These are phyloP conservation scores for Paracyclopina nana DNA, from an alignment of 1,140 invertebrate species.

Conservation along the genomic window DNA sequence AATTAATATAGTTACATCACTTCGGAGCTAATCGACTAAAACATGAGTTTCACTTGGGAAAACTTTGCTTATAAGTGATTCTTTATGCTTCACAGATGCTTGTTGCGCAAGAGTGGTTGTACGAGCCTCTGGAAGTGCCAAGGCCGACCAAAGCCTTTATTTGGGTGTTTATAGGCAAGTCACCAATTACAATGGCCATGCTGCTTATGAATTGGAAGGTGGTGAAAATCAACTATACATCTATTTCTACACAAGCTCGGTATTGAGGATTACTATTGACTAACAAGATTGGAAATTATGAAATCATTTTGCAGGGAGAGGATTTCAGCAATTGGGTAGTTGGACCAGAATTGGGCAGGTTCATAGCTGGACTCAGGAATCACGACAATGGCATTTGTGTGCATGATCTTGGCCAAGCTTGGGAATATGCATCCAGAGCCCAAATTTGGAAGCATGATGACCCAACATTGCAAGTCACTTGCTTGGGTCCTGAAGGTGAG, in stretches of 20 bases:
- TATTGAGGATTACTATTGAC: too few relatives aligned
- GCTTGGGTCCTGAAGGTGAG: neutral
- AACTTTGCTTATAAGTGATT: too few relatives aligned
- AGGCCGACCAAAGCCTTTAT: constrained; percentile 12
- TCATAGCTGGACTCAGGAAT: constrained; percentile 15
- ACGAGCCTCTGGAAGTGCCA: constrained; percentile 7
- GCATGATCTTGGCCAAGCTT: constrained; percentile 1
- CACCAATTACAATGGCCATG: constrained; percentile 9
- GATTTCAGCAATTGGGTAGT: constrained; percentile 14
- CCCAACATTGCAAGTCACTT: constrained; percentile 3
- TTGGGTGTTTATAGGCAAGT: constrained; percentile 7
- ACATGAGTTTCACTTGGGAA: too few relatives aligned
- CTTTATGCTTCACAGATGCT: too few relatives aligned
- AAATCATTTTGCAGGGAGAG: constrained; percentile 11
- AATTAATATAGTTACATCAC: neutral
- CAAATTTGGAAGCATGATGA: constrained; percentile 14
- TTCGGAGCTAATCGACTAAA: neutral
- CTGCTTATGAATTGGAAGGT: constrained; percentile 9
- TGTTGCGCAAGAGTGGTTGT: constrained; percentile 14
- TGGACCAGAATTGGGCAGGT: constrained; percentile 14
- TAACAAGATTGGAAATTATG: too few relatives aligned
- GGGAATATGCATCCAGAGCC: constrained; percentile 15
- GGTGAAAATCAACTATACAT: constrained; percentile 11
- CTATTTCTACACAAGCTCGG: constrained; percentile 11
- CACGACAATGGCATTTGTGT: constrained; percentile 1